Evolutionary conservation across 2,113 vertebrate genomes (phyloP).

Genomic region (Promerops cafer): DNA sequence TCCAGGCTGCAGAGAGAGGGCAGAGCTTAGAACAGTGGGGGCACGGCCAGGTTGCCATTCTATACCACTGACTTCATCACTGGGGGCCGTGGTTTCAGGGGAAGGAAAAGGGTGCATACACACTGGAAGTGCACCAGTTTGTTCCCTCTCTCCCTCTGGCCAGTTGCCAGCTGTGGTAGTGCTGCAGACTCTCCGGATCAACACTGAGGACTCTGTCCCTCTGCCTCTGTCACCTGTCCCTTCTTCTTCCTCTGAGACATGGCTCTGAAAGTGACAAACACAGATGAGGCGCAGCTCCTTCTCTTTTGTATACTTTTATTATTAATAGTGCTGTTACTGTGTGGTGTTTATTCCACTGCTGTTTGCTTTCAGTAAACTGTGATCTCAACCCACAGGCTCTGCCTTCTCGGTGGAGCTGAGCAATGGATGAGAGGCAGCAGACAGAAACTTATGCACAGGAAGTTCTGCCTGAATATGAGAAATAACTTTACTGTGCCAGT

Average conservation of each 20-base stretch:
- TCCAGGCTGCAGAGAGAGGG: accelerated
- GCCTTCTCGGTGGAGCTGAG: accelerated
- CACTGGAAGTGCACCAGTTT: neutral
- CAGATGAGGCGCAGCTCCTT: accelerated
- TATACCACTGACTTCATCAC: accelerated
- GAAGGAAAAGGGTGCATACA: neutral
- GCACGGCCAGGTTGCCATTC: neutral
- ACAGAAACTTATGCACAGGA: neutral
- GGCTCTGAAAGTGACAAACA: neutral
- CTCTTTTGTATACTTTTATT: neutral
- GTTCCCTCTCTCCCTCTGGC: neutral
- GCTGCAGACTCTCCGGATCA: too few species aligned
- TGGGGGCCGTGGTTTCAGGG: neutral
- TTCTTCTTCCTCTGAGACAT: neutral
- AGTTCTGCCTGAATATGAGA: neutral
- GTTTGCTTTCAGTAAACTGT: neutral
- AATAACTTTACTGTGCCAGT: neutral
- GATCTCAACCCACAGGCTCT: neutral
- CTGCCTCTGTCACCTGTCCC: accelerated
- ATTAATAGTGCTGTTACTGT: neutral
- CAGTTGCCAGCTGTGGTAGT: neutral
- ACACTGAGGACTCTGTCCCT: accelerated
- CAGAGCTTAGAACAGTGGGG: neutral
- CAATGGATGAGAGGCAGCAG: neutral
- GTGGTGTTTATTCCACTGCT: neutral